These are phyloP conservation scores for Podarcis raffonei DNA, from an alignment of 2,113 vertebrate genomes.

Conservation along the genomic window DNA sequence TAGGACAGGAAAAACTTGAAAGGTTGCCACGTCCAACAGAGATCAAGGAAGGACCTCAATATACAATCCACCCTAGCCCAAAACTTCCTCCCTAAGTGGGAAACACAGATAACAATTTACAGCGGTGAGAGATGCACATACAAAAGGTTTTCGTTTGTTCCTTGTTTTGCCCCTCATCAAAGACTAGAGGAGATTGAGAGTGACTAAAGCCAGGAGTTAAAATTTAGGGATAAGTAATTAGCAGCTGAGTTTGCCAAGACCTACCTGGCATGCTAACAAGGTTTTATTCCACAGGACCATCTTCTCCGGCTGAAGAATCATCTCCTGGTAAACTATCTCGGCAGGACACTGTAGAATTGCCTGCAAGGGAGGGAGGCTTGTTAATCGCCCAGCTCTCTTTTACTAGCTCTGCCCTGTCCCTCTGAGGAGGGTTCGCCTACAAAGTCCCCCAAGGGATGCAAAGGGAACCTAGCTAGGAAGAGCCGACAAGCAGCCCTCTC, in stretches of 20 bases:
- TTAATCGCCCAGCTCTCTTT: neutral
- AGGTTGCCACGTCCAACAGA: neutral
- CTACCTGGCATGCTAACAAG: slow-evolving; percentile 90
- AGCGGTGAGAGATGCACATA: neutral
- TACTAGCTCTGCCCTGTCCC: neutral
- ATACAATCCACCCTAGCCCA: neutral
- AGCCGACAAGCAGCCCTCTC: neutral
- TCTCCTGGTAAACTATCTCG: slow-evolving; percentile 93
- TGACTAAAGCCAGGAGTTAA: neutral
- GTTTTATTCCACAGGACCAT: slow-evolving; percentile 97
- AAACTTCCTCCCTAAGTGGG: neutral
- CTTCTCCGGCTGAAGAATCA: slow-evolving; percentile 95
- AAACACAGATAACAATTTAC: neutral
- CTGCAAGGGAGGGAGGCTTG: slow-evolving; percentile 68
- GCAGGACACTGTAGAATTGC: slow-evolving; percentile 91
- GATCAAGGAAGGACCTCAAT: neutral
- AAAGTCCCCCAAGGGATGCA: neutral
- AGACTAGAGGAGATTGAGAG: neutral
- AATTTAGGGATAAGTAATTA: neutral
- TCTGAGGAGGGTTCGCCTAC: neutral
- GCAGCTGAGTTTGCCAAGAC: slow-evolving; percentile 14
- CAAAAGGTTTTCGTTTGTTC: neutral
- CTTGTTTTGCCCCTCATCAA: neutral
- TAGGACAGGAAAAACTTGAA: neutral
- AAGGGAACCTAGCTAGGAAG: neutral